Evolutionary conservation across 2,888 invertebrate genomes (phyloP), one percentile per base, ranked within the genome.

Genomic region (Leptinotarsa tumamoca): DNA sequence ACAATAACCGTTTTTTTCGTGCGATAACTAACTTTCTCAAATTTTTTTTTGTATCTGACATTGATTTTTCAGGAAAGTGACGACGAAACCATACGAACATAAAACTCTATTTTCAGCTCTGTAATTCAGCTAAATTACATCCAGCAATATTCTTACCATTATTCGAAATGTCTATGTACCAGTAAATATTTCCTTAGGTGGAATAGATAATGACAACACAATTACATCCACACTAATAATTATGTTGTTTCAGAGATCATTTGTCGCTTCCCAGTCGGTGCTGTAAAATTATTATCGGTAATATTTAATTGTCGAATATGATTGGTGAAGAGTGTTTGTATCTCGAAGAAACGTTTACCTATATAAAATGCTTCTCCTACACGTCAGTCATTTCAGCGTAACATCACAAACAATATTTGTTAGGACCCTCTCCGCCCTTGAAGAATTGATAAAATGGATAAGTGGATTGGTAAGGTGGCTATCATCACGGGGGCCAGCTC

Each of bases 401-500:
- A 0, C 23, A 14, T 23, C 21, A 4, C 21, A 13, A 58, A 21
- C 58, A 23, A 5, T 23, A 21, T 52, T 52, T 52, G 52, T 15
- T 4, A 14, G 0, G n/a, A 52, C 15, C 15, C n/a, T 5, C 5
- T 17, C 15, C 7, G 52, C 2, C 14, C n/a, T 17, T 15, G 4
- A 52, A 52, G 1, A 52, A 17, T 1, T 2, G 5, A 23, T 4
- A 23, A 23, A 58, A 90, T 91, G 90, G 90, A 93, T 27, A 90
- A 91, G 66, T 93, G 92, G 92, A 81, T 84, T 15, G 91, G 91
- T 77, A 90, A 90, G 81, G 90, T 91, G 0, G 93, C 92, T 0
- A 89, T 93, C 21, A 92, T 93, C 69, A 93, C 92, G 0, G 93
- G 93, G 2, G 92, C 92, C 15, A 92, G 92, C 84, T 88, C 90